Percentiles rank a stretch among this genome's conserved stretches.
Evolutionary conservation across 2,797 vertebrate genomes (phyloP).

Genomic region (Clarias laeviceps): DNA sequence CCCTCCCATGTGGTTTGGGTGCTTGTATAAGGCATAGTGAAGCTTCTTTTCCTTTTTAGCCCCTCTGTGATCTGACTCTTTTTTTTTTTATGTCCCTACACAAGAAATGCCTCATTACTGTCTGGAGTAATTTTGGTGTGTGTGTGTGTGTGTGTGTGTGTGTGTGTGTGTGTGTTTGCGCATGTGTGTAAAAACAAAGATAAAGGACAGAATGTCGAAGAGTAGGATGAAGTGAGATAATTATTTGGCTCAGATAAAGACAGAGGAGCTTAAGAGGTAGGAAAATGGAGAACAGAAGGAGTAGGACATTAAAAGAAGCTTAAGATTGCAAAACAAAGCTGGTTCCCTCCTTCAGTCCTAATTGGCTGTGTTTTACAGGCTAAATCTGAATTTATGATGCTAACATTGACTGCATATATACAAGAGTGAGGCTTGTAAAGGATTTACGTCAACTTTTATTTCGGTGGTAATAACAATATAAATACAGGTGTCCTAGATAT

Average conservation of each 20-base stretch:
- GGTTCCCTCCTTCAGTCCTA: not conserved
- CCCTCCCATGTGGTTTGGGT: not conserved
- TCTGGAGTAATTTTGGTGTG: not conserved
- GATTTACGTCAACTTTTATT: not conserved
- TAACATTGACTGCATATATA: not conserved
- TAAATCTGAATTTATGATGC: not conserved
- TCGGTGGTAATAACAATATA: not conserved
- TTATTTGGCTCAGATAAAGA: not conserved
- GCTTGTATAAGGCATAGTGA: not conserved
- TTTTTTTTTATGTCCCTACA: not conserved
- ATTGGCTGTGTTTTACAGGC: not conserved
- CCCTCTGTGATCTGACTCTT: not conserved
- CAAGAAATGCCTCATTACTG: slow-evolving; percentile 1
- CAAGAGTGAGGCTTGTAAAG: too few relatives aligned
- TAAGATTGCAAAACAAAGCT: not conserved
- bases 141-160: not conserved
- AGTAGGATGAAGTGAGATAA: slow-evolving; percentile 19
- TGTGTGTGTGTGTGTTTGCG: not conserved
- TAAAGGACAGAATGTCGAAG: slow-evolving; percentile 12
- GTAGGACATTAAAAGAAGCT: too few relatives aligned
- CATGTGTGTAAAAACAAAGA: not conserved
- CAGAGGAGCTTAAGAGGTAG: too few relatives aligned
- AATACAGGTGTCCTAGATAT: not conserved
- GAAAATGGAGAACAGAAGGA: too few relatives aligned
- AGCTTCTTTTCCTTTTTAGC: not conserved